A percentile compares a stretch with the other conserved stretches of the same genome.
Conservation (phyloP, 2,797 vertebrate genomes). For the Anguilla anguilla region DNA sequence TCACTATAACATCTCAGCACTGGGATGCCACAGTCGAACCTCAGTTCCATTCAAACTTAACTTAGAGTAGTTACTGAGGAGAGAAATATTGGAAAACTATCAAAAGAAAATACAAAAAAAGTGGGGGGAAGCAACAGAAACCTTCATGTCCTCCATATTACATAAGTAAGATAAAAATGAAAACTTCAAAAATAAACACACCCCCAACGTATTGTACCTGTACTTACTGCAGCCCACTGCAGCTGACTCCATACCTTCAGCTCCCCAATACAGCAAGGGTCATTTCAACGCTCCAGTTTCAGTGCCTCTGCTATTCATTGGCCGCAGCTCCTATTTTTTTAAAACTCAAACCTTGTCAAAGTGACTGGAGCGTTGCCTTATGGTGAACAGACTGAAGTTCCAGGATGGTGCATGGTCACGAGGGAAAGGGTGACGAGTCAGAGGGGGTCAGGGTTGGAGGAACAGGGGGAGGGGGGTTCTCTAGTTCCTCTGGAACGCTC, state of each 20-base stretch:
- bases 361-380: neutral
- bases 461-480: neutral
- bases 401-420: neutral
- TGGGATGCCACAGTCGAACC: neutral
- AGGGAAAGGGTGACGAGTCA: neutral
- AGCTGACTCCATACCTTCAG: neutral
- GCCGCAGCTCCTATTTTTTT: neutral
- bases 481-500: slow-evolving; percentile 76
- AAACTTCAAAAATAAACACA: slow-evolving; percentile 26
- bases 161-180: neutral
- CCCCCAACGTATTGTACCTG: slow-evolving; percentile 9
- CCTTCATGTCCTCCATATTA: slow-evolving; percentile 23
- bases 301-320: neutral
- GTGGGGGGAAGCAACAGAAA: neutral
- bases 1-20: neutral
- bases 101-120: neutral
- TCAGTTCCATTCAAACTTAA: neutral
- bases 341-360: slow-evolving; percentile 14
- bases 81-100: neutral
- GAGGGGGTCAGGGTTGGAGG: neutral
- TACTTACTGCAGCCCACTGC: slow-evolving; percentile 11
- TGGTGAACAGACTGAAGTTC: neutral
- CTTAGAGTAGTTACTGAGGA: slow-evolving; percentile 9
- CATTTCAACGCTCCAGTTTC: neutral
- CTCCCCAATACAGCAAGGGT: neutral